A percentile compares a stretch with the other conserved stretches of the same genome.
Conservation (phyloP, 2,888 invertebrate species). For the Thereva nobilitata region DNA sequence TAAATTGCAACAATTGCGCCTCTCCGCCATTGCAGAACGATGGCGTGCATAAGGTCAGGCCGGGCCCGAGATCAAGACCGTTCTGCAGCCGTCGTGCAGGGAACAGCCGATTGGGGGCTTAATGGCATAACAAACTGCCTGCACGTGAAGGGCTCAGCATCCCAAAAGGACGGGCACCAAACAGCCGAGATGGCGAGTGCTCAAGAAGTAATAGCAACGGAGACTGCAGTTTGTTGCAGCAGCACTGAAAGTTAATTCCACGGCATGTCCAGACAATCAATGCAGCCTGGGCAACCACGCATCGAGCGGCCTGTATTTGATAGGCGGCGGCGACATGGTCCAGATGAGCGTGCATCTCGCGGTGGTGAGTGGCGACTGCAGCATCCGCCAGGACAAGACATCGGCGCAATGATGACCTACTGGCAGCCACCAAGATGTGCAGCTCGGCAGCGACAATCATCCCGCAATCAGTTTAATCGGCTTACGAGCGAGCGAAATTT, state of each 20-base stretch:
- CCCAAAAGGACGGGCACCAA: constrained; percentile 4
- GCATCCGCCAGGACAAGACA: not conserved
- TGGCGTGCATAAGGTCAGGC: not conserved
- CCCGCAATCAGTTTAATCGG: constrained; percentile 32
- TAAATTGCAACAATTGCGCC: constrained; percentile 16
- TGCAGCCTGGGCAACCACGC: not conserved
- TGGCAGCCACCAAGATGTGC: not conserved
- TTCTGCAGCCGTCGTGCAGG: not conserved
- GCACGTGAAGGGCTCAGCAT: not conserved
- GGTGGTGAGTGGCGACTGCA: constrained; percentile 1
- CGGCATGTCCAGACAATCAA: constrained; percentile 29
- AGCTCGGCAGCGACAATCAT: constrained; percentile 22
- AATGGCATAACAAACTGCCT: not conserved
- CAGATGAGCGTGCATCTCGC: not conserved
- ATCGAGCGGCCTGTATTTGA: constrained; percentile 3
- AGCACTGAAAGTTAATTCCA: constrained; percentile 33
- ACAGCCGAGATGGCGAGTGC: constrained; percentile 14
- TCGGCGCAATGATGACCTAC: constrained; percentile 4
- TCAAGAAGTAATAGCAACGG: constrained; percentile 21
- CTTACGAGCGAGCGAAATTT: constrained; percentile 31
- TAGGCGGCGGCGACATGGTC: not conserved
- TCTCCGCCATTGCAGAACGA: not conserved
- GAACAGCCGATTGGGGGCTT: not conserved
- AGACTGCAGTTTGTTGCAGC: not conserved
- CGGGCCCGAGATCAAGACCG: constrained; percentile 4